phyloP scores from a whole-genome alignment of 2,113 vertebrate genomes.

The Myotis brandtii region DNA sequence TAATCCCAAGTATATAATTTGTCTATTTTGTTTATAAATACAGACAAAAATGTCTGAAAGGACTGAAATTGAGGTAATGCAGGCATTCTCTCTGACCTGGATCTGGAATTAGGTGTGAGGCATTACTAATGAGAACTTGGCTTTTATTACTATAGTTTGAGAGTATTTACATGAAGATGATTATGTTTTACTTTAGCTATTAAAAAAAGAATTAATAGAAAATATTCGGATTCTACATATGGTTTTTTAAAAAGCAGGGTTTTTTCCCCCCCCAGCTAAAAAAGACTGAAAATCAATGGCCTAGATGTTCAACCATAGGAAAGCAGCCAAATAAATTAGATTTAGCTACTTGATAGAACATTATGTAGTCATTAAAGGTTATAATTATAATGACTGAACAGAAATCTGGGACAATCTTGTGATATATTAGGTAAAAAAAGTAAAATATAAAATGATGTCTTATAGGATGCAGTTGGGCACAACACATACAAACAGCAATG shows the following conservation, averaged over 20 bases:
- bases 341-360: conserved; percentile 52
- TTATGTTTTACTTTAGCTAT: background rate
- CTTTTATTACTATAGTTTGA: background rate
- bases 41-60: background rate
- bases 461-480: background rate
- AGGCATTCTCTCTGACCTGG: background rate
- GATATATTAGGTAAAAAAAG: conserved; percentile 2
- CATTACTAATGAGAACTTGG: background rate
- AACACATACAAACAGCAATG: background rate
- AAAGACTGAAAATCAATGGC: conserved; percentile 65
- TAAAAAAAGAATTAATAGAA: conserved; percentile 50
- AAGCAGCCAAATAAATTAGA: conserved; percentile 76
- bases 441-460: background rate
- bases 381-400: background rate
- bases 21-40: background rate
- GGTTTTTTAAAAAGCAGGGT: conserved; percentile 44
- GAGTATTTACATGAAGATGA: background rate
- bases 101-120: background rate
- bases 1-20: background rate
- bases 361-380: conserved; percentile 65
- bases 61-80: background rate
- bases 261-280: background rate
- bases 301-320: conserved; percentile 68
- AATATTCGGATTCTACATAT: background rate
- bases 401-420: background rate